These are phyloP conservation scores for Neuroterus valhalla DNA, from an alignment of 1,140 invertebrate species.

Conservation along the genomic window DNA sequence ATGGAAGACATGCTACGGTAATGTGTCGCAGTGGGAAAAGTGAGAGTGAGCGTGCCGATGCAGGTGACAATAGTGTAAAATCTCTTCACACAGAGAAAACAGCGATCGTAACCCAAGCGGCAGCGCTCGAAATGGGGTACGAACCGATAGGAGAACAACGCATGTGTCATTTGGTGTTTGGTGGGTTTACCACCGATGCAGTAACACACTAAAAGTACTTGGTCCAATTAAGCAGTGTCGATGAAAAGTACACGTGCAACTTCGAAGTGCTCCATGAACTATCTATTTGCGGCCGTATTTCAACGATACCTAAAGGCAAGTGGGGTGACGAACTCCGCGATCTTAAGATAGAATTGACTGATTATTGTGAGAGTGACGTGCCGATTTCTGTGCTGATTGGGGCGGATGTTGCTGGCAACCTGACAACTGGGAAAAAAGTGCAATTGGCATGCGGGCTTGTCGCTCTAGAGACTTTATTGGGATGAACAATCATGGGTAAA, in stretches of 20 bases:
- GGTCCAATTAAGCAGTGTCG: constrained; percentile 25
- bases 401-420: constrained; percentile 59
- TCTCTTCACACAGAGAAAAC: neutral
- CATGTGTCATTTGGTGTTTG: neutral
- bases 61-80: too few relatives aligned
- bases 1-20: neutral
- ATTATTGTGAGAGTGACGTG: constrained; percentile 16
- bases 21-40: neutral
- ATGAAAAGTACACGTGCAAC: constrained; percentile 39
- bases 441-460: constrained; percentile 41
- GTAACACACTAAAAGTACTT: constrained; percentile 32
- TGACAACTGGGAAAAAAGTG: constrained; percentile 53
- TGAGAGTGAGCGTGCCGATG: too few relatives aligned
- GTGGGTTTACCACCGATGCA: neutral
- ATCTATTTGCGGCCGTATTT: constrained; percentile 40
- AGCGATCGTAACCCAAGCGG: neutral
- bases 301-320: neutral
- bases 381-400: constrained; percentile 55
- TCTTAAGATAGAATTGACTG: constrained; percentile 43
- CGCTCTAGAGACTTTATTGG: constrained; percentile 57
- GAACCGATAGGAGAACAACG: neutral
- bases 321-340: constrained; percentile 38
- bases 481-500: constrained; percentile 59
- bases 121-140: neutral
- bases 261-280: constrained; percentile 44